A percentile compares a stretch with the other conserved stretches of the same genome.
These are phyloP conservation scores for Hyppa rectilinea DNA, from an alignment of 2,888 invertebrate species.

Conservation along the genomic window DNA sequence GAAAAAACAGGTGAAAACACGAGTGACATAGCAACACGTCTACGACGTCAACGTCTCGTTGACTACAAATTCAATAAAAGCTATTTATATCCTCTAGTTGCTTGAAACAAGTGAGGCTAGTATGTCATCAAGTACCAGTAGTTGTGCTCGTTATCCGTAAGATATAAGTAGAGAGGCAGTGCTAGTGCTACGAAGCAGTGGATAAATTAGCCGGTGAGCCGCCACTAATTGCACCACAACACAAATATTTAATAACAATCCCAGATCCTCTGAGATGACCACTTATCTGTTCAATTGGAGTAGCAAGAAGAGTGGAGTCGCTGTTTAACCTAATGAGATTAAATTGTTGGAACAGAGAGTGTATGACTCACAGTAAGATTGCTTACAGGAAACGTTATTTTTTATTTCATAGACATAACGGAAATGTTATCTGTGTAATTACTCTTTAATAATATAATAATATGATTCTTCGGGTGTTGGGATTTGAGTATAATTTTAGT, in stretches of 20 bases:
- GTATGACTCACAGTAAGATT: not conserved
- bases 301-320: constrained; percentile 71
- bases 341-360: not conserved
- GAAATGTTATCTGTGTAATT: not conserved
- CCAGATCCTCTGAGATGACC: constrained; percentile 87
- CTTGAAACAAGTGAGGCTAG: constrained; percentile 14
- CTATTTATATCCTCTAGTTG: constrained; percentile 27
- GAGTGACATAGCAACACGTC: not conserved
- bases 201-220: constrained; percentile 88
- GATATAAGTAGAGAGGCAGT: constrained; percentile 23
- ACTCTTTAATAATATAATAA: not conserved
- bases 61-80: constrained; percentile 20
- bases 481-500: not conserved
- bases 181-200: constrained; percentile 53
- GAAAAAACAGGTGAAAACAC: not conserved
- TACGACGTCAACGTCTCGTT: not conserved
- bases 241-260: constrained; percentile 91
- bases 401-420: not conserved
- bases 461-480: not conserved
- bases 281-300: constrained; percentile 87
- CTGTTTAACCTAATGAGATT: constrained; percentile 6
- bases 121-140: constrained; percentile 40
- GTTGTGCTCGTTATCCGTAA: constrained; percentile 31
- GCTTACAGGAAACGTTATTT: not conserved
- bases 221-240: constrained; percentile 89